Conservation (phyloP, 2,797 vertebrate species). For the Protonibea diacanthus region DNA sequence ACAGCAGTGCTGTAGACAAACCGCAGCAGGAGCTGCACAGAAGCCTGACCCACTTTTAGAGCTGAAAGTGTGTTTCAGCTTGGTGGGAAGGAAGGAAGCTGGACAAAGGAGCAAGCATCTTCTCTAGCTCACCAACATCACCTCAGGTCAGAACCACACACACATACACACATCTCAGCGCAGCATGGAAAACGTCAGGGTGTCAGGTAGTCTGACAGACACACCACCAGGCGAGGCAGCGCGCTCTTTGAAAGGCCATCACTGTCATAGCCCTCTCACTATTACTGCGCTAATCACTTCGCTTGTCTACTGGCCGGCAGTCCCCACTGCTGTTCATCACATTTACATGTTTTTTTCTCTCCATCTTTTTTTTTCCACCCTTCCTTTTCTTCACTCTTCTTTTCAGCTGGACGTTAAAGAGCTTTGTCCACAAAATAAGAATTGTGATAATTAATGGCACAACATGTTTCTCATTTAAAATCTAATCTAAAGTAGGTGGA, state of each 20-base stretch:
- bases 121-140: conserved; percentile 42
- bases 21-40: conserved; percentile 44
- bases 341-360: conserved; percentile 39
- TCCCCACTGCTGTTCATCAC: conserved; percentile 31
- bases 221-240: conserved; percentile 1
- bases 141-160: conserved; percentile 31
- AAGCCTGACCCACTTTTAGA: conserved; percentile 72
- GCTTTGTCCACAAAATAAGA: conserved; percentile 77
- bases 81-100: conserved; percentile 24
- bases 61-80: conserved; percentile 57
- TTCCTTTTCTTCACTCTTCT: conserved; percentile 8
- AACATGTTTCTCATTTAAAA: conserved; percentile 85
- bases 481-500: conserved; percentile 83
- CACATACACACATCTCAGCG: background rate
- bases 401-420: conserved; percentile 47
- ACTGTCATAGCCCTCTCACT: conserved; percentile 50
- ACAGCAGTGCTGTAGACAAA: conserved; percentile 31
- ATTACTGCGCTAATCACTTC: conserved; percentile 65
- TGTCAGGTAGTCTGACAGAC: conserved; percentile 53
- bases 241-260: conserved; percentile 34
- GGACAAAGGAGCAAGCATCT: conserved; percentile 37
- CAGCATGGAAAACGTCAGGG: background rate
- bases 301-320: conserved; percentile 41
- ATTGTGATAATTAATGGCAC: conserved; percentile 84
- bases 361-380: background rate